phyloP scores from a whole-genome alignment of 2,797 vertebrate genomes.

The Labroides dimidiatus region DNA sequence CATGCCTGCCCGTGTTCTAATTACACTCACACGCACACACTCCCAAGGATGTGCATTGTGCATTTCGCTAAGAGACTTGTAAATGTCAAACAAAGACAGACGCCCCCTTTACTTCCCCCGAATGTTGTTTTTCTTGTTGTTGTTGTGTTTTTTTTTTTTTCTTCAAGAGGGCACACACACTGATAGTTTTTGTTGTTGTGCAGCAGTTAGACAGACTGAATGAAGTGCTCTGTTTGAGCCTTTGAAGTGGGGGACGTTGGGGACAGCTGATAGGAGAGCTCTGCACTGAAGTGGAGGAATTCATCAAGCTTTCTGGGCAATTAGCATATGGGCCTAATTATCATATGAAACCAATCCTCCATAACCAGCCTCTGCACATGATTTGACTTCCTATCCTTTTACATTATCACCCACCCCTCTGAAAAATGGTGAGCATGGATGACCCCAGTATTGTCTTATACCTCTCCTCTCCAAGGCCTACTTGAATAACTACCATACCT shows the following conservation, averaged over 20 bases:
- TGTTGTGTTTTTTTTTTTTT: slow-evolving; percentile 50
- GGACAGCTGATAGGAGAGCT: slow-evolving; percentile 66
- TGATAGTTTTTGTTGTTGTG: slow-evolving; percentile 41
- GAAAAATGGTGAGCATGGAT: slow-evolving; percentile 66
- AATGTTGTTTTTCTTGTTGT: slow-evolving; percentile 47
- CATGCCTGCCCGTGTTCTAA: slow-evolving; percentile 82
- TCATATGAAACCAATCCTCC: slow-evolving; percentile 77
- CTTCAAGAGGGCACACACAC: slow-evolving; percentile 6
- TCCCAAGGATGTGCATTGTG: slow-evolving; percentile 62
- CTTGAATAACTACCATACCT: slow-evolving; percentile 80
- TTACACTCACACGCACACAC: slow-evolving; percentile 71
- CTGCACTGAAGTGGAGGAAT: slow-evolving; percentile 59
- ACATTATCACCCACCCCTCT: slow-evolving; percentile 63
- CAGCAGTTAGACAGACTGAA: slow-evolving; percentile 41
- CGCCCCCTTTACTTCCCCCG: slow-evolving; percentile 54
- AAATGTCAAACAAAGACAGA: slow-evolving; percentile 80
- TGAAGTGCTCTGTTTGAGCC: slow-evolving; percentile 52
- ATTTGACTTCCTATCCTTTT: slow-evolving; percentile 67
- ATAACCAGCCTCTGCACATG: slow-evolving; percentile 62
- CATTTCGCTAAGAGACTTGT: slow-evolving; percentile 75
- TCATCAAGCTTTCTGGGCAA: slow-evolving; percentile 75
- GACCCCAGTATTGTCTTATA: slow-evolving; percentile 75
- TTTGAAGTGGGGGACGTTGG: slow-evolving; percentile 76
- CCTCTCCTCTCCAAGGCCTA: slow-evolving; percentile 69
- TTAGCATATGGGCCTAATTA: slow-evolving; percentile 84